These are phyloP conservation scores for Anoura caudifer DNA, from an alignment of 2,113 vertebrate species.

Conservation along the genomic window DNA sequence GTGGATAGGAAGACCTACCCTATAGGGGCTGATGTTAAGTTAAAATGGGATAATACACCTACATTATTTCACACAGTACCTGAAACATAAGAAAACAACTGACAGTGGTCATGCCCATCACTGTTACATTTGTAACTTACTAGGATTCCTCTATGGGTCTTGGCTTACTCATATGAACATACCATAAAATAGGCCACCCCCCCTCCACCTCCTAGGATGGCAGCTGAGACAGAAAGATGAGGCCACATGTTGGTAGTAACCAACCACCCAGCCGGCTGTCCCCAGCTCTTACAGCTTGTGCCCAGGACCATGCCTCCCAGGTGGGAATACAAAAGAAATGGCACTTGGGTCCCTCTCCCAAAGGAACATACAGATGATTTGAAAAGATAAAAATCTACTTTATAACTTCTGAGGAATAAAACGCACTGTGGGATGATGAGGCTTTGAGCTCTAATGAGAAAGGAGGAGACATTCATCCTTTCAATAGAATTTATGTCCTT, in stretches of 20 bases:
- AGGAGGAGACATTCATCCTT: not conserved
- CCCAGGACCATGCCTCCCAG: fast-evolving
- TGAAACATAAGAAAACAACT: not conserved
- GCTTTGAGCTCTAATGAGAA: not conserved
- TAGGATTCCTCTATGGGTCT: not conserved
- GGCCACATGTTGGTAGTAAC: not conserved
- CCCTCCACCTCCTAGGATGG: not conserved
- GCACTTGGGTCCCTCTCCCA: not conserved
- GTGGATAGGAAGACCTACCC: not conserved
- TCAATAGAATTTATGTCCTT: not conserved
- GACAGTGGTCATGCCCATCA: not conserved
- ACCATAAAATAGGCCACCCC: not conserved
- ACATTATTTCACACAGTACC: not conserved
- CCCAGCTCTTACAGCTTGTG: not conserved
- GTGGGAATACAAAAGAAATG: not conserved
- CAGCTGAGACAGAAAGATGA: not conserved
- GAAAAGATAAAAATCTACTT: not conserved
- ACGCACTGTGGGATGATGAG: not conserved
- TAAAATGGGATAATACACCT: not conserved
- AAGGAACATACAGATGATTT: not conserved
- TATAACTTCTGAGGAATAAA: not conserved
- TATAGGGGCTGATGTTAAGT: not conserved
- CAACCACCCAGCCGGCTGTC: fast-evolving
- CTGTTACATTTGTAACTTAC: not conserved
- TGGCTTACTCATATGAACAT: not conserved